Conservation (phyloP, 2,888 invertebrate species). For the Eristalis pertinax region DNA sequence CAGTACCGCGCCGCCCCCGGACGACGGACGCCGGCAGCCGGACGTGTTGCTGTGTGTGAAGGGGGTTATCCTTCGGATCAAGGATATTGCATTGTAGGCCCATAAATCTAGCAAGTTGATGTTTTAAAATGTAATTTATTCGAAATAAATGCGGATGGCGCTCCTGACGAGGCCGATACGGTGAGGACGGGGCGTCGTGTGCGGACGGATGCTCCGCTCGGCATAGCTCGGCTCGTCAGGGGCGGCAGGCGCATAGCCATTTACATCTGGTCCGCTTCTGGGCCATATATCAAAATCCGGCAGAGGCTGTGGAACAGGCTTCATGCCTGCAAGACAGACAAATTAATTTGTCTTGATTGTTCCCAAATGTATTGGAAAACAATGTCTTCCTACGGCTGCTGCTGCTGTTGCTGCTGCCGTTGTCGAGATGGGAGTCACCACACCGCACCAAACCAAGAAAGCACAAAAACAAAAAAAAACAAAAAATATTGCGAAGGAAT, state of each 20-base stretch:
- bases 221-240: background rate
- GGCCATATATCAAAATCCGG: constrained; percentile 67
- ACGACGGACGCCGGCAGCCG: background rate
- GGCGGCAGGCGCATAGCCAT: constrained; percentile 22
- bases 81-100: constrained; percentile 53
- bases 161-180: background rate
- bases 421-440: constrained; percentile 6
- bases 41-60: background rate
- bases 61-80: constrained; percentile 43
- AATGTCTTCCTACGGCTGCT: constrained; percentile 49
- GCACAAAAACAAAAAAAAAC: background rate
- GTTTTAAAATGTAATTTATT: constrained; percentile 72
- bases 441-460: background rate
- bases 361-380: constrained; percentile 70
- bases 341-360: constrained; percentile 71
- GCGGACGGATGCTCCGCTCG: background rate
- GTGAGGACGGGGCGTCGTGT: background rate
- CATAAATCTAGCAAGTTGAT: constrained; percentile 68
- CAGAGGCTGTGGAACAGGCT: constrained; percentile 33
- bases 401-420: constrained; percentile 12
- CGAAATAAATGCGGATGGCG: constrained; percentile 56
- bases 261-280: constrained; percentile 56
- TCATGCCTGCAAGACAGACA: constrained; percentile 64
- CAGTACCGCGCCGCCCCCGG: too few relatives aligned
- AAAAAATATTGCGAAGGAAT: constrained; percentile 4